Base-by-base conservation (phyloP, 2,113 vertebrate species). In the Rhinolophus ferrumequinum region DNA sequence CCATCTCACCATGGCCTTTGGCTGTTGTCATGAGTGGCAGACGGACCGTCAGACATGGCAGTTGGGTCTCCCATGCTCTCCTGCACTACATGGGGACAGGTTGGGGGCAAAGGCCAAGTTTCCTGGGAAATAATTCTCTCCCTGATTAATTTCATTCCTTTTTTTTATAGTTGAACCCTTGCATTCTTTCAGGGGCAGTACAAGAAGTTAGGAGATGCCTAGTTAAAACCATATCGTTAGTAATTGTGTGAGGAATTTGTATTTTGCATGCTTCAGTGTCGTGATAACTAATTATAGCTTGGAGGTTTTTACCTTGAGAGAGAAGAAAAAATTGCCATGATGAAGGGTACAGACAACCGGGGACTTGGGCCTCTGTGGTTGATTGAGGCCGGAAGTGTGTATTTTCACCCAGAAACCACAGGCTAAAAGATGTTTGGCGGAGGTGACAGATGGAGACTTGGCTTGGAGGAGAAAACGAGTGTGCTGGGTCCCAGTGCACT, bases 1-100 rank as follows among this genome's bases (percentile, higher is more conserved):
- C 22, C 0, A 2, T 47, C 54, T 12, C 8, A 6, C 28, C 7
- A 0, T 7, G 14, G 8, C 58, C 24, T 56, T 26, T 18, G 2
- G 33, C 28, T 47, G 13, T 13, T 38, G 38, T 13, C 26, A 2
- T 1, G 21, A 8, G 38, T 1, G 47, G 47, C 12, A 3, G 47
- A 13, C 3, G 11, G 12, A 22, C 62, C 67, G 0, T 5, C 22
- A 50, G 75, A 35, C 44, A 1, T 13, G 47, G 77, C 35, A 11
- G 0, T 3, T 19, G 16, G 35, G 58, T 56, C 24, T 56, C 28
- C 35, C 64, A 35, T 18, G 1, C 47, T 19, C 47, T 24, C 58
- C 21, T 52, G 3, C 3, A 0, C 52, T 2, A 0, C 6, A 1
- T 13, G 38, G 24, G 15, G 35, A 8, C 19, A 1, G 8, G 9